Base-by-base conservation (phyloP, 2,113 vertebrate species). In the Ammodytes dubius region DNA sequence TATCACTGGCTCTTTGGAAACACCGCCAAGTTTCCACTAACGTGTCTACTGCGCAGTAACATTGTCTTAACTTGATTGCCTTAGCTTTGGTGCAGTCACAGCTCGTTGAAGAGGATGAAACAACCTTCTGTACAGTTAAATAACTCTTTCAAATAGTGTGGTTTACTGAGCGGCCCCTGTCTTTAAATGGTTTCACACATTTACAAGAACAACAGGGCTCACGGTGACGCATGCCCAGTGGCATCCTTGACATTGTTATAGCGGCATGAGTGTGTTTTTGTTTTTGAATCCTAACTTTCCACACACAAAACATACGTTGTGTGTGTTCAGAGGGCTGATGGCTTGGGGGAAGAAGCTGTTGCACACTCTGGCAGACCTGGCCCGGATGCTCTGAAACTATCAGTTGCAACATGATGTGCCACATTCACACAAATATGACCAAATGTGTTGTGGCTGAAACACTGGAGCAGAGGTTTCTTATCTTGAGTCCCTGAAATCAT, bases 21-120 rank as follows among this genome's bases (percentile, higher is more conserved):
- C 17, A 35, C 17, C 3, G 19, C 9, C 17, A 5, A 13, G 4
- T 47, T n/a, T 15, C 3, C 11, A 2, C 40, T 0, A 52, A 7
- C 9, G 7, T n/a, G 63, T 9, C 11, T 47, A 17, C 13, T 60
- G 11, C 1, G 6, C 35, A 49, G 0, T 40, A 3, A n/a, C 4
- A n/a, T 2, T 42, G 42, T 47, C 17, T 66, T 39, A 4, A 42
- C 40, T 46, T 14, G 5, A 10, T 2, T 49, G 15, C 37, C 6
- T 11, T 12, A 8, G 40, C 7, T 27, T 7, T 56, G 35, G 14
- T 49, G 2, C 6, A 54, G 1, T 59, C 19, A 7, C n/a, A 37
- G 35, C 5, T 7, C 1, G 1, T 37, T 9, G 0, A 37, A 14
- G 45, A 0, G 4, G 15, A 40, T 14, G 7, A n/a, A 6, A 2